Conservation (phyloP, 2,113 vertebrate genomes). For the Mastomys natalensis region DNA sequence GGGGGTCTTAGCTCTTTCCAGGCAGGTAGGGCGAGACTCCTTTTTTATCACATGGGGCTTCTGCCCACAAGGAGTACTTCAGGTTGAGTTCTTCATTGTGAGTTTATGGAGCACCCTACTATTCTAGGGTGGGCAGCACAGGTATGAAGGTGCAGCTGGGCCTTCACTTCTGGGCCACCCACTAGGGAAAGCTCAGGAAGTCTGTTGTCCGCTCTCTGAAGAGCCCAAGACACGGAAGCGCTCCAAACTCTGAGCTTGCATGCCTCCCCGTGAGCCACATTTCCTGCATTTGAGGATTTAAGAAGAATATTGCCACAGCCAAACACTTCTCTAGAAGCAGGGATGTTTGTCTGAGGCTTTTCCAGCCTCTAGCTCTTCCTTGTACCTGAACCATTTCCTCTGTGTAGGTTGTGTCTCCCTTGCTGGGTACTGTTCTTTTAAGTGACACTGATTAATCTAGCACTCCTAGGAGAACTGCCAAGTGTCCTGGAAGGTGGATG, state of each 20-base stretch:
- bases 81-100: rapidly evolving
- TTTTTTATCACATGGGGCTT: background rate
- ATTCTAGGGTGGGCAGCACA: too few relatives aligned
- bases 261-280: background rate
- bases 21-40: background rate
- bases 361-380: too few relatives aligned
- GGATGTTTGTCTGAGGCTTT: too few relatives aligned
- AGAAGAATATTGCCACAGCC: background rate
- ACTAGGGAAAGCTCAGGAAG: background rate
- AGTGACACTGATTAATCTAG: too few relatives aligned
- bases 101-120: background rate
- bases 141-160: too few relatives aligned
- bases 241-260: background rate
- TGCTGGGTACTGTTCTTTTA: background rate
- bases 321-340: background rate
- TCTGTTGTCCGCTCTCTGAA: background rate
- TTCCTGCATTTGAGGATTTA: too few relatives aligned
- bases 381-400: background rate
- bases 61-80: background rate
- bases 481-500: background rate
- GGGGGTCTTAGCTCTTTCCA: background rate
- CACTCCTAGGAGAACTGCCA: background rate
- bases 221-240: background rate
- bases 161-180: background rate
- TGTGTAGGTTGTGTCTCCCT: too few relatives aligned